Percentiles rank a stretch among this genome's conserved stretches.
These are phyloP conservation scores for Acanthosepion lycidas DNA, from an alignment of 2,888 invertebrate genomes.

Conservation along the genomic window DNA sequence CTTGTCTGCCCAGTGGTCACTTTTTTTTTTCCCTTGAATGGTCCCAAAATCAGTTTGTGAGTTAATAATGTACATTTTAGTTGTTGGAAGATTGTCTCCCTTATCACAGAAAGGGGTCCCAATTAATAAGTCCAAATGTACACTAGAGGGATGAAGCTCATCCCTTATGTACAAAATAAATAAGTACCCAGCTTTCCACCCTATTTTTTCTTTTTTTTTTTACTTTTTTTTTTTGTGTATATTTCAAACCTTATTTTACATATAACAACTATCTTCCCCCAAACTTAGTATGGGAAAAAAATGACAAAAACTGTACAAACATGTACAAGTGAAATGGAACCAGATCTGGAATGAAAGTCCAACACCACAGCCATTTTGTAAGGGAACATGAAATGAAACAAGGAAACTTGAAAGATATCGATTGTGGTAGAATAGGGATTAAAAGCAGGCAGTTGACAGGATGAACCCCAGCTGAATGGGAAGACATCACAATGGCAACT, in stretches of 20 bases:
- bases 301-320: not conserved
- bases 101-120: slow-evolving; percentile 47
- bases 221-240: not conserved
- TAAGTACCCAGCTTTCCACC: slow-evolving; percentile 37
- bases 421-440: not conserved
- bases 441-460: not conserved
- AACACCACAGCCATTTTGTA: slow-evolving; percentile 42
- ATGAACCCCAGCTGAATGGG: not conserved
- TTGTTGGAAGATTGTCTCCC: slow-evolving; percentile 46
- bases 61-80: slow-evolving; percentile 43
- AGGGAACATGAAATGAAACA: slow-evolving; percentile 25
- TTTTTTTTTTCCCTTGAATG: slow-evolving; percentile 36
- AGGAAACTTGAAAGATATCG: not conserved
- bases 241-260: not conserved
- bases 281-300: not conserved
- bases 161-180: slow-evolving; percentile 42
- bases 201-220: not conserved
- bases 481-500: not conserved
- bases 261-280: slow-evolving; percentile 23
- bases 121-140: slow-evolving; percentile 38
- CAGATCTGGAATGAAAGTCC: slow-evolving; percentile 41
- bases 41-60: slow-evolving; percentile 37
- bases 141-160: not conserved
- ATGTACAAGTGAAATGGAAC: slow-evolving; percentile 44
- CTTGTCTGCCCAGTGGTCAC: slow-evolving; percentile 33